Evolutionary conservation across 2,888 invertebrate genomes (phyloP), one percentile per base, ranked within the genome.

Genomic region (Polymixis lichenea): DNA sequence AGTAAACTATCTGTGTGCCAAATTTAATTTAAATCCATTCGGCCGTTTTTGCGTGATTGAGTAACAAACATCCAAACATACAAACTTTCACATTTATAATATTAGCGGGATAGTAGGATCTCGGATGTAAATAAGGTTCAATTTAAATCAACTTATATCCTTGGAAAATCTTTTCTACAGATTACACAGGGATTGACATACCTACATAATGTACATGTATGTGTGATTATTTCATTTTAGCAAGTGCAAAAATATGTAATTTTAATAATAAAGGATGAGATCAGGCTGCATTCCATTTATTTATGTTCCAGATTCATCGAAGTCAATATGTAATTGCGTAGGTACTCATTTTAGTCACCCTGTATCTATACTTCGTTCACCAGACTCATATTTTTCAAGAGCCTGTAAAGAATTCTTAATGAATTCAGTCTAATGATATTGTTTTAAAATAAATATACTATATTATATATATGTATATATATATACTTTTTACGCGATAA

Each of bases 271-370:
- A 49, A 13, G 15, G 19, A 43, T 74, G 61, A 32, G 46, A 46
- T 55, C 7, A 49, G 55, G 58, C 19, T 43, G n/a, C n/a, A 55
- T 67, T 77, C 8, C 9, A 64, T 58, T 62, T 53, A 72, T 62
- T 79, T 72, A 58, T 62, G n/a, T 78, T 61, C 15, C 22, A 53
- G n/a, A 65, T 78, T 70, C 22, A 43, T 61, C 2, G 28, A 56
- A 61, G 55, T 46, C 28, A 38, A 22, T 51, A 49, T 51, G 25
- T 68, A 25, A 69, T 28, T 60, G 25, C 17, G 32, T n/a, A n/a
- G n/a, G n/a, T 22, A 25, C 43, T 58, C n/a, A 51, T 58, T 76
- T 76, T 58, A 58, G 38, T 43, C 19, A 56, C 3, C 22, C 25
- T 49, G 49, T 67, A 67, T 25, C 58, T 56, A 32, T 13, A 5